Conservation (phyloP, 2,888 invertebrate species). For the Callosobruchus maculatus region DNA sequence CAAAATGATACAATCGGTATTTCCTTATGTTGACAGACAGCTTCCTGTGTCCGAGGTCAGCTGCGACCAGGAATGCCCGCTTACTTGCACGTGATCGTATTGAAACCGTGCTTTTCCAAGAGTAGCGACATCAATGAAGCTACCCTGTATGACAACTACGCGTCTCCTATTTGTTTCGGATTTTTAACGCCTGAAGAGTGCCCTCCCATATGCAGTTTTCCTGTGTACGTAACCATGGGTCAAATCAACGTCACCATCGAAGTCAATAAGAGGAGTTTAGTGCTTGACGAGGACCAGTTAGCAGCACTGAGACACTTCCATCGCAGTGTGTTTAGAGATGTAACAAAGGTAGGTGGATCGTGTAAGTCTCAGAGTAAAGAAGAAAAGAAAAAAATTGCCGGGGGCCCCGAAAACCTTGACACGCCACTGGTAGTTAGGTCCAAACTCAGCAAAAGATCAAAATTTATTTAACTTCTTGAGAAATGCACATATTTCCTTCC, state of each 20-base stretch:
- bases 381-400: too few relatives aligned
- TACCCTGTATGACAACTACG: conserved; percentile 55
- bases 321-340: conserved; percentile 67
- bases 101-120: conserved; percentile 53
- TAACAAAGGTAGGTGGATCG: conserved; percentile 54
- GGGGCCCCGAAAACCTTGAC: too few relatives aligned
- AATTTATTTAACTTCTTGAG: too few relatives aligned
- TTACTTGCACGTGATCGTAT: conserved; percentile 58
- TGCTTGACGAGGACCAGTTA: conserved; percentile 52
- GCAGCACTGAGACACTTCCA: conserved; percentile 62
- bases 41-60: conserved; percentile 48
- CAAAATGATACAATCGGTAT: too few relatives aligned
- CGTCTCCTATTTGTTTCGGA: conserved; percentile 56
- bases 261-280: conserved; percentile 51
- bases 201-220: conserved; percentile 64
- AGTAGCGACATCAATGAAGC: conserved; percentile 50
- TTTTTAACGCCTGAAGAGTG: conserved; percentile 60
- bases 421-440: too few relatives aligned
- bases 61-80: conserved; percentile 37
- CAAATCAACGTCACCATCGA: conserved; percentile 54
- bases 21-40: conserved; percentile 51
- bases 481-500: too few relatives aligned
- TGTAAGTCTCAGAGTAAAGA: too few relatives aligned
- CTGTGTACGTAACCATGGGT: conserved; percentile 69
- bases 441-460: too few relatives aligned